Evolutionary conservation across 2,888 invertebrate species (phyloP).

Genomic region (Hirtodrosophila confusa): DNA sequence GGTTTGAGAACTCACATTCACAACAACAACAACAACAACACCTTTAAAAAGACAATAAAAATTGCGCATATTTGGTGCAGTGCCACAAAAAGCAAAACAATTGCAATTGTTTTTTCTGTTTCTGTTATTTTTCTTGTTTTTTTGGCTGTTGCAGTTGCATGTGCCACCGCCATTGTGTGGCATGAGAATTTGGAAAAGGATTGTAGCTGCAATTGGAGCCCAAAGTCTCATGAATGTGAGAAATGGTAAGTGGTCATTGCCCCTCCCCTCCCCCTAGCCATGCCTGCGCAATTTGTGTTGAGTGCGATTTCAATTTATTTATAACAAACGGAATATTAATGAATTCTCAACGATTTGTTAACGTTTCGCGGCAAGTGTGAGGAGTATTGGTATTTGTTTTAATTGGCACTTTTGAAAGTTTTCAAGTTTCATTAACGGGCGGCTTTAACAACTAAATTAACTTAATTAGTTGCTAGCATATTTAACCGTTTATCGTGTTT

Average conservation of each 20-base stretch:
- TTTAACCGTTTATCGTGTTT: conserved; percentile 38
- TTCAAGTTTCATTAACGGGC: conserved; percentile 28
- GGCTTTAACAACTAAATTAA: conserved; percentile 53
- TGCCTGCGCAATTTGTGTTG: conserved; percentile 43
- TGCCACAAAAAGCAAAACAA: conserved; percentile 44
- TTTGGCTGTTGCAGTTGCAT: conserved; percentile 40
- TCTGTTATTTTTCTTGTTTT: conserved; percentile 30
- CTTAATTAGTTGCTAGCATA: conserved; percentile 48
- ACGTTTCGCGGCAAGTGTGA: conserved; percentile 17
- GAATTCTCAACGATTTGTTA: conserved; percentile 33
- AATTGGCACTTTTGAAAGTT: conserved; percentile 55
- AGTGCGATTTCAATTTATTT: conserved; percentile 49
- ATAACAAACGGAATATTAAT: conserved; percentile 39
- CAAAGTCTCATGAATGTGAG: conserved; percentile 38
- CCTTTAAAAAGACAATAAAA: conserved; percentile 47
- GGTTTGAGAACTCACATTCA: conserved; percentile 59
- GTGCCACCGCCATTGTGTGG: conserved; percentile 51
- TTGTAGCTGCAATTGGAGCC: conserved; percentile 9
- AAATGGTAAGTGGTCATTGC: conserved; percentile 26
- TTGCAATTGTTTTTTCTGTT: conserved; percentile 59
- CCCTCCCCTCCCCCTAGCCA: conserved; percentile 13
- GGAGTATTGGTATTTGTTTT: conserved; percentile 10
- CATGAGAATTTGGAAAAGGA: conserved; percentile 49
- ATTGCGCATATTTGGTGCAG: conserved; percentile 66
- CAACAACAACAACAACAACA: conserved; percentile 34